Conservation (phyloP, 2,113 vertebrate genomes). For the Amphilophus citrinellus region DNA sequence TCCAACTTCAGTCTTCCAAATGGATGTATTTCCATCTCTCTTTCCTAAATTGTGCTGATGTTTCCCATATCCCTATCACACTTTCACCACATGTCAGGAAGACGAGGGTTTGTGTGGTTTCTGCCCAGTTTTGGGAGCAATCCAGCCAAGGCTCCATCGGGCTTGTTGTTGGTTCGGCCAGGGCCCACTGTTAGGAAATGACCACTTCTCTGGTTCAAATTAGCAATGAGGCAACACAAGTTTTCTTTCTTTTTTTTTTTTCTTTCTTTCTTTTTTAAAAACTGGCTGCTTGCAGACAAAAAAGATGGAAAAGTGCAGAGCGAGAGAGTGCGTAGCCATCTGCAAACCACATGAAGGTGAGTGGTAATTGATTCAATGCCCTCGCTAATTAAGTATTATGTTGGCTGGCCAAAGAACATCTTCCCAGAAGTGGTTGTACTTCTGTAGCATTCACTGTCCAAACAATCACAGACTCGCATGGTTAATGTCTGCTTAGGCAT, state of each 20-base stretch:
- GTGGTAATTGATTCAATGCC: slow-evolving; percentile 73
- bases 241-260: slow-evolving; percentile 56
- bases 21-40: slow-evolving; percentile 22
- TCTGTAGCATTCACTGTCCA: slow-evolving; percentile 53
- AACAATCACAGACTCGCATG: slow-evolving; percentile 47
- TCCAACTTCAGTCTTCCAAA: slow-evolving; percentile 32
- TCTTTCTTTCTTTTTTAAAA: slow-evolving; percentile 42
- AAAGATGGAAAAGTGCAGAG: slow-evolving; percentile 51
- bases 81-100: slow-evolving; percentile 71
- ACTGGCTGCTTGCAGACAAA: slow-evolving; percentile 53
- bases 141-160: slow-evolving; percentile 50
- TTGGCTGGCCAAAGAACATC: slow-evolving; percentile 71
- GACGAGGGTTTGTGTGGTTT: slow-evolving; percentile 61
- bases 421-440: slow-evolving; percentile 59
- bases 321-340: slow-evolving; percentile 65
- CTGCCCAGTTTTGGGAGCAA: slow-evolving; percentile 55
- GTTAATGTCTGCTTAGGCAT: slow-evolving; percentile 31
- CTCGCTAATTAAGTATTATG: slow-evolving; percentile 72
- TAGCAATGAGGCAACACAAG: slow-evolving; percentile 77
- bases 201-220: slow-evolving; percentile 83
- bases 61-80: slow-evolving; percentile 65
- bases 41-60: slow-evolving; percentile 28
- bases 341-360: slow-evolving; percentile 79
- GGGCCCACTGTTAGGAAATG: slow-evolving; percentile 67
- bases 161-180: slow-evolving; percentile 44